Evolutionary conservation across 2,888 invertebrate species (phyloP), one percentile per base, ranked within the genome.

Genomic region (Galerucella nymphaeae): DNA sequence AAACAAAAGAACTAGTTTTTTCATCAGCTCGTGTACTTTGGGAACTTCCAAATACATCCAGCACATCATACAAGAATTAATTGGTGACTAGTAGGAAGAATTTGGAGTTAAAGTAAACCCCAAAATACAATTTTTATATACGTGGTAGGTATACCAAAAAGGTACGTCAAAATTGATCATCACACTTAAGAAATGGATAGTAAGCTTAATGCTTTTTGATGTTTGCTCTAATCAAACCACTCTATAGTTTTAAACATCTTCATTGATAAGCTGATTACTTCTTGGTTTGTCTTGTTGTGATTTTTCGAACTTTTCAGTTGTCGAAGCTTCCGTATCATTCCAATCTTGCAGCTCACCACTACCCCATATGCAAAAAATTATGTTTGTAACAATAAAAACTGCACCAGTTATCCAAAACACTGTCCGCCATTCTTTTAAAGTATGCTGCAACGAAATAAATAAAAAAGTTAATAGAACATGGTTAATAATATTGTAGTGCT

Each of bases 371-470:
- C 92, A 80, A 84, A 93, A 96, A 10, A 94, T 82, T 0, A 92
- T 53, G 81, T 93, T 93, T 1, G 94, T 93, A 0, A 90, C 73
- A 0, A 90, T 84, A 73, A 95, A 89, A 3, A 95, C 90, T 0
- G 83, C 91, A 8, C 94, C 89, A 55, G 94, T 91, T 48, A 95
- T 91, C 93, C 95, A 94, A 84, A 95, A 95, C 0, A 95, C 94
- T 0, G 89, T 81, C 23, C 92, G 89, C 96, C 96, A 96, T 87
- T 94, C 90, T 18, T 85, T 84, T 10, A 93, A 80, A 0, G 90
- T 88, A 62, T 91, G 89, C 91, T 91, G 85, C n/a, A 88, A 88
- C 76, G 81, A 79, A 2, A 10, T 13, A 45, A 45, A 4, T 13
- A 45, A 13, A 45, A 4, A 45, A 45, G 2, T 45, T 45, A 45